These are phyloP conservation scores for Baryphthengus martii DNA, from an alignment of 2,113 vertebrate species.

Conservation along the genomic window DNA sequence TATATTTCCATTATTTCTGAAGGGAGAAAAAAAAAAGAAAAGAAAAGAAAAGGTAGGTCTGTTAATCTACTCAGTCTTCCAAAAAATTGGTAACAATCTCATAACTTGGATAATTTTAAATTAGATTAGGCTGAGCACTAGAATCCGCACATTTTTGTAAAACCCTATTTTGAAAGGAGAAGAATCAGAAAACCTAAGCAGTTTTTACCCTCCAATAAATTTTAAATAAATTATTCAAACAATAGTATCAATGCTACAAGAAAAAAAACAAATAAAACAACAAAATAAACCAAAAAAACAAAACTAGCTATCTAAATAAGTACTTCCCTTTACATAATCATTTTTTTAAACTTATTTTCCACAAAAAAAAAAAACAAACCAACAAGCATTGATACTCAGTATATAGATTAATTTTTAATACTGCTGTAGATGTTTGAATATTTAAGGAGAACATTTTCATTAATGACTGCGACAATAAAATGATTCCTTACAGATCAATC, in stretches of 20 bases:
- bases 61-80: not conserved
- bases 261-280: not conserved
- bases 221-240: not conserved
- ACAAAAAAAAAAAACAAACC: not conserved
- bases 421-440: not conserved
- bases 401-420: constrained; percentile 21
- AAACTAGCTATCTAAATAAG: not conserved
- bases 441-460: not conserved
- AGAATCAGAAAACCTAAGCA: not conserved
- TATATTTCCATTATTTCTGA: not conserved
- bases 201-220: not conserved
- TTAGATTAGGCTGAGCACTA: not conserved
- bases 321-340: not conserved
- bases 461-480: constrained; percentile 11
- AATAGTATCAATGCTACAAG: not conserved
- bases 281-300: not conserved
- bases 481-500: constrained; percentile 9
- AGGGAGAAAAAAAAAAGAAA: not conserved
- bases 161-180: not conserved
- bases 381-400: fast-evolving
- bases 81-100: not conserved
- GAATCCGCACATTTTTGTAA: not conserved
- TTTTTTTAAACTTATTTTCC: not conserved
- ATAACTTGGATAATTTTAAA: not conserved
- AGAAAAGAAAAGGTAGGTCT: not conserved